Conservation (phyloP, 2,888 invertebrate species). For the Pasiphila rectangulata region DNA sequence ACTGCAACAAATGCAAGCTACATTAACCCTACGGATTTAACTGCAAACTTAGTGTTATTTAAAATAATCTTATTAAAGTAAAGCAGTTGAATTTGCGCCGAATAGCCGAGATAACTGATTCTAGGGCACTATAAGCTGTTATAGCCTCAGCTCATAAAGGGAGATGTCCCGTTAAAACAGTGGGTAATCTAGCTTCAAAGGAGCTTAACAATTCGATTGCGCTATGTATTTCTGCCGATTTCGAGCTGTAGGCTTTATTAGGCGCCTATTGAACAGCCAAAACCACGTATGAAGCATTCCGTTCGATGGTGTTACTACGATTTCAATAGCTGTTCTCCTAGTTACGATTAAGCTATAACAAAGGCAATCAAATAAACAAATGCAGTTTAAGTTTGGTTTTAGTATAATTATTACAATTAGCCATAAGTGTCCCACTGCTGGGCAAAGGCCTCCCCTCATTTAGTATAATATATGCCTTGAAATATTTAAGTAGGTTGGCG, state of each 20-base stretch:
- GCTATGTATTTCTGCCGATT: conserved; percentile 20
- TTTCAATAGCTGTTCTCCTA: background rate
- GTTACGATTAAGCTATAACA: background rate
- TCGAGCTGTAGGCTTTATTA: conserved; percentile 14
- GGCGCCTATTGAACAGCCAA: conserved; percentile 8
- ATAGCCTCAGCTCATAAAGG: conserved; percentile 10
- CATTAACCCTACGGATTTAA: background rate
- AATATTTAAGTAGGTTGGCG: too few species aligned
- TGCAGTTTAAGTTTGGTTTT: background rate
- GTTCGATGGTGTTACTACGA: conserved; percentile 2
- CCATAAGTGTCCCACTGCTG: too few species aligned
- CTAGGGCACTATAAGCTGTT: conserved; percentile 1
- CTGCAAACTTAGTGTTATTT: conserved; percentile 2
- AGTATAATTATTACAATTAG: too few species aligned
- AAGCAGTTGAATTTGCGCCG: conserved; percentile 6
- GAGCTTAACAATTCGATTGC: conserved; percentile 18
- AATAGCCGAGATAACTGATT: conserved; percentile 2
- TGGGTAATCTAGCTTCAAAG: conserved; percentile 13
- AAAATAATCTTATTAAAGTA: conserved; percentile 11
- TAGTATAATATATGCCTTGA: too few species aligned
- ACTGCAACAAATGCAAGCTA: background rate
- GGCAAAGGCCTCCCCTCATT: too few species aligned
- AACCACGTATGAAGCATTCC: conserved; percentile 2
- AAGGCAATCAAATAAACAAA: background rate
- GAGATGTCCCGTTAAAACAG: conserved; percentile 16